A percentile compares a stretch with the other conserved stretches of the same genome.
Conservation (phyloP, 2,113 vertebrate species). For the Grantiella picta region DNA sequence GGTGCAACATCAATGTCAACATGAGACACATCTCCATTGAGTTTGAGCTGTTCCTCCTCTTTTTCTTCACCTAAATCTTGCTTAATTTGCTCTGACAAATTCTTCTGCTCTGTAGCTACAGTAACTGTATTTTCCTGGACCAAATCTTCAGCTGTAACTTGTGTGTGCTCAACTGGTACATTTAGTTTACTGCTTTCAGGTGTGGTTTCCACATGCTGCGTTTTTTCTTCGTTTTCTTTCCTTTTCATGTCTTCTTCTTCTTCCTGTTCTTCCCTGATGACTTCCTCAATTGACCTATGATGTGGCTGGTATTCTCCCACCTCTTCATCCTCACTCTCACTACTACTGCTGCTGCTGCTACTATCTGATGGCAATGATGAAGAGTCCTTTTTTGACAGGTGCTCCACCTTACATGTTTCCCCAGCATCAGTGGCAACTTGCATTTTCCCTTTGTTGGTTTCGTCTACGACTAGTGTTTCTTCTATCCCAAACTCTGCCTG, state of each 20-base stretch:
- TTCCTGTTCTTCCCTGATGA: conserved; percentile 85
- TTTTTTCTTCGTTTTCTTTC: conserved; percentile 42
- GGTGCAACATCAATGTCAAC: conserved; percentile 84
- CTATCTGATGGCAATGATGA: conserved; percentile 82
- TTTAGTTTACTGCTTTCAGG: conserved; percentile 51
- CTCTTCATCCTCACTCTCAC: conserved; percentile 90
- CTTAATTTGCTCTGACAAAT: conserved; percentile 56
- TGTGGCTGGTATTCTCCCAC: conserved; percentile 88
- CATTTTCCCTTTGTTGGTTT: conserved; percentile 79
- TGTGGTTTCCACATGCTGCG: conserved; percentile 34
- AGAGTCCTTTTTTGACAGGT: conserved; percentile 72
- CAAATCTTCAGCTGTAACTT: conserved; percentile 55
- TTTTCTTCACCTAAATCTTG: conserved; percentile 60
- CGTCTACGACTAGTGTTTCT: conserved; percentile 85
- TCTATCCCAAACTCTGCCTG: conserved; percentile 91
- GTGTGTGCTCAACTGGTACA: conserved; percentile 29
- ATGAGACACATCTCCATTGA: conserved; percentile 89
- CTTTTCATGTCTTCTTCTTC: conserved; percentile 69
- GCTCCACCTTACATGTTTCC: conserved; percentile 70
- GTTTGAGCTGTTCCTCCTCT: conserved; percentile 76
- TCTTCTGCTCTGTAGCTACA: conserved; percentile 59
- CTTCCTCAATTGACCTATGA: conserved; percentile 70
- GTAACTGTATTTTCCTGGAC: conserved; percentile 55
- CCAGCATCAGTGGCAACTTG: conserved; percentile 73
- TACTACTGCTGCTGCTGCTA: conserved; percentile 81